These are phyloP conservation scores for Hypsibius dujardini DNA, from an alignment of 1,140 invertebrate genomes.

Conservation along the genomic window DNA sequence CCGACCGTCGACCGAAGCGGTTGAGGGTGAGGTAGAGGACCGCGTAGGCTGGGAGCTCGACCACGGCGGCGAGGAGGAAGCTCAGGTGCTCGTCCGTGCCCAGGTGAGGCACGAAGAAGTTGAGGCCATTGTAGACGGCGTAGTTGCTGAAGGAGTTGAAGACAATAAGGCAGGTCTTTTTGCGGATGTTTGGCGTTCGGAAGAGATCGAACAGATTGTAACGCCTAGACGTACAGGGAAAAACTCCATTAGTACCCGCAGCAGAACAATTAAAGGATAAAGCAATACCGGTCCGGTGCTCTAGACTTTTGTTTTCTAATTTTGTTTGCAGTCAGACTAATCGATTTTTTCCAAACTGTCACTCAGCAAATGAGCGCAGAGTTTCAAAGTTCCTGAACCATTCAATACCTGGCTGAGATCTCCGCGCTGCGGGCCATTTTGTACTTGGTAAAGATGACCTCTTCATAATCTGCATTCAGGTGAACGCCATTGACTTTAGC, in stretches of 20 bases:
- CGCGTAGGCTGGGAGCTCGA: constrained; percentile 24
- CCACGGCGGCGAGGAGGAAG: constrained; percentile 25
- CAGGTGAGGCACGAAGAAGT: constrained; percentile 64
- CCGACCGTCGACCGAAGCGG: constrained; percentile 40
- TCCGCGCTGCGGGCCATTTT: too few species aligned
- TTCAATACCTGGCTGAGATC: too few species aligned
- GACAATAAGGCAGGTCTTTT: constrained; percentile 24
- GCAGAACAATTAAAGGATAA: too few species aligned
- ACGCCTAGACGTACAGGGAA: too few species aligned
- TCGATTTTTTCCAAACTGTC: too few species aligned
- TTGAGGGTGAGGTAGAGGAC: constrained; percentile 30
- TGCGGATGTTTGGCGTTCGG: constrained; percentile 20
- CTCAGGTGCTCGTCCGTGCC: constrained; percentile 47
- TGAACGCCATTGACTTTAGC: constrained; percentile 46
- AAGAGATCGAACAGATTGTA: constrained; percentile 22
- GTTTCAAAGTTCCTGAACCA: too few species aligned
- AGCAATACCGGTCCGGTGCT: too few species aligned
- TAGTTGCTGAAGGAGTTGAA: constrained; percentile 22
- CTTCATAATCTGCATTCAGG: background rate
- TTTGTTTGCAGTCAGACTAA: too few species aligned
- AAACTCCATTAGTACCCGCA: too few species aligned
- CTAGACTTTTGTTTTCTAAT: too few species aligned
- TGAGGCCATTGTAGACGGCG: constrained; percentile 58
- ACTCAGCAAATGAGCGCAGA: too few species aligned
- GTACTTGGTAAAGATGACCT: background rate